Evolutionary conservation across 35 echinoderm and acorn worm genomes (phyloP).

Genomic region (Nesometra sesokonis): DNA sequence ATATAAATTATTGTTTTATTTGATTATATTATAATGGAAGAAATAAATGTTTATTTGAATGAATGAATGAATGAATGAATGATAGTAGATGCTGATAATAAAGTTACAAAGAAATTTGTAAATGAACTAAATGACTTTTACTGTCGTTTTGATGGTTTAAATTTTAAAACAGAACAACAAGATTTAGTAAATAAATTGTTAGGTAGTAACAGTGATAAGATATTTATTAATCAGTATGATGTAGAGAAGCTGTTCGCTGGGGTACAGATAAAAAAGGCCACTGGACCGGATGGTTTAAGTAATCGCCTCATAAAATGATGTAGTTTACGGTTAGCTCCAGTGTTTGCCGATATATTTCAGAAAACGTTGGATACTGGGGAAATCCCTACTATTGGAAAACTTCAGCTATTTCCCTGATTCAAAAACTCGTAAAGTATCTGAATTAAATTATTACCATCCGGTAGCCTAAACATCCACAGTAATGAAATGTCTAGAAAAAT

Average conservation of each 20-base stretch:
- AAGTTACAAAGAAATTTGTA: not conserved
- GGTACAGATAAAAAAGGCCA: not conserved
- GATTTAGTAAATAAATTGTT: not conserved
- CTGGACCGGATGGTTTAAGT: not conserved
- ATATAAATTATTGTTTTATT: too few relatives aligned
- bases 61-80: too few relatives aligned
- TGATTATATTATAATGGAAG: too few relatives aligned
- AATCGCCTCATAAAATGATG: not conserved
- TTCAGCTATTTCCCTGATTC: not conserved
- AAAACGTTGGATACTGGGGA: not conserved
- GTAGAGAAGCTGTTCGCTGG: not conserved
- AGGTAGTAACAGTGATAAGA: not conserved
- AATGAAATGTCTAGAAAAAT: not conserved
- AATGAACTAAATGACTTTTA: conserved; percentile 3
- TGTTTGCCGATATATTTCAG: not conserved
- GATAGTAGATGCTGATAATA: not conserved
- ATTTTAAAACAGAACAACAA: not conserved
- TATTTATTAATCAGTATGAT: not conserved
- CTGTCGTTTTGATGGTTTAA: not conserved
- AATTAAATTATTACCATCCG: not conserved
- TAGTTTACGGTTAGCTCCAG: not conserved
- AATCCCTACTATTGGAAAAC: conserved; percentile 27
- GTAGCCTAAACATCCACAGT: not conserved
- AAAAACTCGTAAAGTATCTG: not conserved
- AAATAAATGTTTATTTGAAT: too few relatives aligned